Percentiles rank a stretch among this genome's conserved stretches.
phyloP scores from a whole-genome alignment of 64 coral and sea anemone species.

The Porites australiensis region DNA sequence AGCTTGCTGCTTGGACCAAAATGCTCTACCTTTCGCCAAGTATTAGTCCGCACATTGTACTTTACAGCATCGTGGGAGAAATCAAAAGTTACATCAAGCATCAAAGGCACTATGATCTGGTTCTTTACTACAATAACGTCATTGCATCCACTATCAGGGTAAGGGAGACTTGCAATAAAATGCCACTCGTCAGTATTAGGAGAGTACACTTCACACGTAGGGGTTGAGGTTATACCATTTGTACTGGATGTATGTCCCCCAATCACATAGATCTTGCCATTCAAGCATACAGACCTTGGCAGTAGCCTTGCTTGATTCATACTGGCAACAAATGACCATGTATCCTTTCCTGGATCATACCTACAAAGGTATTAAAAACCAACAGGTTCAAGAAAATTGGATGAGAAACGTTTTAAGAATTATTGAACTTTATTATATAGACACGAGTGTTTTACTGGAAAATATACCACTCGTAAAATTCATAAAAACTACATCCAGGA shows the following conservation, averaged over 20 bases:
- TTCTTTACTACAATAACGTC: constrained; percentile 59
- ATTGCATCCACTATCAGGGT: constrained; percentile 35
- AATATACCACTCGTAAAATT: no score
- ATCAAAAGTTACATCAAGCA: neutral
- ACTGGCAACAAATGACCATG: constrained; percentile 67
- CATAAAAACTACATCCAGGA: no score
- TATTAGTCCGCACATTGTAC: constrained; percentile 5
- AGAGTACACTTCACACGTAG: constrained; percentile 64
- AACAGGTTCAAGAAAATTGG: no score
- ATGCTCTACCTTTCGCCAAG: constrained; percentile 55
- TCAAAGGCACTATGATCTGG: constrained; percentile 5
- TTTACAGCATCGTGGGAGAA: constrained; percentile 16
- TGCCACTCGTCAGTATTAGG: constrained; percentile 52
- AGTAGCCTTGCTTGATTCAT: constrained; percentile 36
- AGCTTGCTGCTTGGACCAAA: constrained; percentile 41
- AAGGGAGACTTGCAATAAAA: constrained; percentile 57
- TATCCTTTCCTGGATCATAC: constrained; percentile 45
- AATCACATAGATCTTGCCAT: constrained; percentile 67
- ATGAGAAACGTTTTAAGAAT: no score
- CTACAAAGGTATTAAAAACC: neutral
- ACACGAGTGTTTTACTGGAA: no score
- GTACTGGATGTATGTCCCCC: constrained; percentile 41
- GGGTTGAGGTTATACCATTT: neutral
- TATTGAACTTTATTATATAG: no score
- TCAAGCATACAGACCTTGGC: constrained; percentile 31